phyloP scores from a whole-genome alignment of 2,888 invertebrate species.

The Hypselothyrea guttata region DNA sequence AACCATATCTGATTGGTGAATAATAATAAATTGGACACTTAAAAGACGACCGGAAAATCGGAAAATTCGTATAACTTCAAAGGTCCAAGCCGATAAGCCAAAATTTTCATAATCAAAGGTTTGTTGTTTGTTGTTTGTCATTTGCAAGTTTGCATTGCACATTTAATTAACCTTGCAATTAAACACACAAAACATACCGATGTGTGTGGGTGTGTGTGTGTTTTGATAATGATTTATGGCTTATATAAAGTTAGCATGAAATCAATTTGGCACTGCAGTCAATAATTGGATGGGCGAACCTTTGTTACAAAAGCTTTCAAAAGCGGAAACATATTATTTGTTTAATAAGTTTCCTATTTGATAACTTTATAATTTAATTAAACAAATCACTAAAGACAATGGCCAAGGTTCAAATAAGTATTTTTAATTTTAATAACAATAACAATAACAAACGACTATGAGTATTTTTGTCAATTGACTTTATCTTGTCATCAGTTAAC shows the following conservation, averaged over 20 bases:
- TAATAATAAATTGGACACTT: no score
- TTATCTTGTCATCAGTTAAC: conserved; percentile 47
- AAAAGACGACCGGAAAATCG: neutral
- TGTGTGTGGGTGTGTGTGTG: neutral
- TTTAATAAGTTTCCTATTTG: conserved; percentile 34
- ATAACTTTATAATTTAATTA: conserved; percentile 43
- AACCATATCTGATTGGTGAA: no score
- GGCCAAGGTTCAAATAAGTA: conserved; percentile 10
- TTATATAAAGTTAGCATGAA: conserved; percentile 12
- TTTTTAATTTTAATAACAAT: neutral
- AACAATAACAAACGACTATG: conserved; percentile 8
- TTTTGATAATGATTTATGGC: neutral
- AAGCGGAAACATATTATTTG: conserved; percentile 31
- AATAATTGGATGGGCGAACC: neutral
- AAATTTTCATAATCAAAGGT: no score
- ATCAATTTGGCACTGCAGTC: conserved; percentile 1
- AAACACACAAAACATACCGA: conserved; percentile 23
- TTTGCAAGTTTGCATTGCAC: conserved; percentile 14
- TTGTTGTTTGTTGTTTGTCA: neutral
- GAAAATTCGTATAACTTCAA: no score
- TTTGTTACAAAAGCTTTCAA: neutral
- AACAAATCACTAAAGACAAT: conserved; percentile 36
- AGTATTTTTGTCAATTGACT: conserved; percentile 34
- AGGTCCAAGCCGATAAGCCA: no score
- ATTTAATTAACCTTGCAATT: conserved; percentile 34